Conservation (phyloP, 2,888 invertebrate genomes). For the Apotomis betuletana region DNA sequence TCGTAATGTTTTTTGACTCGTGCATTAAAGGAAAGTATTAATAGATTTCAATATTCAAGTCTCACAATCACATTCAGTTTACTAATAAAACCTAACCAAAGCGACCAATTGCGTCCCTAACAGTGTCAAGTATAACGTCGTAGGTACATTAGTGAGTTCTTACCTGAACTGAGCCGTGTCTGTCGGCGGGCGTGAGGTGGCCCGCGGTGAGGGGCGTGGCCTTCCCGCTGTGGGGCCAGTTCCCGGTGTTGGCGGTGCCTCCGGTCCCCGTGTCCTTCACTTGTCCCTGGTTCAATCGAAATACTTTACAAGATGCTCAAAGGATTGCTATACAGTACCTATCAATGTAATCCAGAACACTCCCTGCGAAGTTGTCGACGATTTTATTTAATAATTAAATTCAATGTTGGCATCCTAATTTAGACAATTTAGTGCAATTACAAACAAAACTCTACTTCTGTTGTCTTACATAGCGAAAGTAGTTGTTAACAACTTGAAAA, state of each 20-base stretch:
- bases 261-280: slow-evolving; percentile 75
- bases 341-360: background rate
- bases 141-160: slow-evolving; percentile 1
- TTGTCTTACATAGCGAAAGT: background rate
- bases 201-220: slow-evolving; percentile 92
- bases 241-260: slow-evolving; percentile 88
- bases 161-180: slow-evolving; percentile 98
- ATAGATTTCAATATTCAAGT: background rate
- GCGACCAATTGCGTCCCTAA: background rate
- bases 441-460: no score
- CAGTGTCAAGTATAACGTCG: no score
- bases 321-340: background rate
- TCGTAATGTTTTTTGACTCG: background rate
- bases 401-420: no score
- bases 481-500: background rate
- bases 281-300: slow-evolving; percentile 59
- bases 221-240: slow-evolving; percentile 92
- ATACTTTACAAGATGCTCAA: background rate
- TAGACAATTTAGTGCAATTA: no score
- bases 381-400: no score
- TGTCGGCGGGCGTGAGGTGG: slow-evolving; percentile 95
- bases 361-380: no score
- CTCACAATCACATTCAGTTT: background rate
- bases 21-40: background rate
- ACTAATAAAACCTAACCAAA: background rate